These are phyloP conservation scores for Melanotus villosus DNA, from an alignment of 2,888 invertebrate genomes.

Conservation along the genomic window DNA sequence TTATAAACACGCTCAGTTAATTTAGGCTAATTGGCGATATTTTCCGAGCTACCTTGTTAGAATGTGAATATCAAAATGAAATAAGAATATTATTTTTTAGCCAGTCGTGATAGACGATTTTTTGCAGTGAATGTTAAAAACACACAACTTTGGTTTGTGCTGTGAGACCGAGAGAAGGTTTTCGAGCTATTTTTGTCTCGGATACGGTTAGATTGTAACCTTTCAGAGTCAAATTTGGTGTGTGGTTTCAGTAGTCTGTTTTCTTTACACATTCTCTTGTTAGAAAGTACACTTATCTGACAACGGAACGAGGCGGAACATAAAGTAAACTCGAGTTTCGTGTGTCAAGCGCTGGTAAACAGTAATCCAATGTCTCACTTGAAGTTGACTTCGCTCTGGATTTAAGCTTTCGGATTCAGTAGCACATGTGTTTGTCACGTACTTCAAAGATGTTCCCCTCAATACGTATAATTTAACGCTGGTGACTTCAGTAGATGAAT, in stretches of 20 bases:
- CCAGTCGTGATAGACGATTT: no score
- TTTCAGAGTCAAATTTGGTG: constrained; percentile 7
- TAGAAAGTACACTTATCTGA: constrained; percentile 32
- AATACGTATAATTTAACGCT: constrained; percentile 41
- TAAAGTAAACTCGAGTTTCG: constrained; percentile 47
- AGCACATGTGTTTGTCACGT: constrained; percentile 55
- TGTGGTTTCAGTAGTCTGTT: constrained; percentile 19
- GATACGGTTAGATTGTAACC: background rate
- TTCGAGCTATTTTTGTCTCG: no score
- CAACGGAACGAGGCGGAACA: constrained; percentile 33
- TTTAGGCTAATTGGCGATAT: background rate
- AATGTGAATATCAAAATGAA: background rate
- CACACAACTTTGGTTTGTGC: no score
- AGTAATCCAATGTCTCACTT: constrained; percentile 52
- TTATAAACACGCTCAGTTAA: no score
- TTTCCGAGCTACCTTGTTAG: background rate
- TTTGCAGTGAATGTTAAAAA: no score
- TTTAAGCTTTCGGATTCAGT: constrained; percentile 41
- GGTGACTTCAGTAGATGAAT: constrained; percentile 26
- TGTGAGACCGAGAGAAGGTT: no score
- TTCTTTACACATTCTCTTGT: constrained; percentile 16
- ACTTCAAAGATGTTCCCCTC: constrained; percentile 44
- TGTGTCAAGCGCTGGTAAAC: constrained; percentile 53
- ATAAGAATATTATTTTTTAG: background rate
- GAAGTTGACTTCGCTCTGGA: constrained; percentile 39